A percentile compares a stretch with the other conserved stretches of the same genome.
Evolutionary conservation across 1,140 invertebrate species (phyloP).

Genomic region (Hestina assimilis): DNA sequence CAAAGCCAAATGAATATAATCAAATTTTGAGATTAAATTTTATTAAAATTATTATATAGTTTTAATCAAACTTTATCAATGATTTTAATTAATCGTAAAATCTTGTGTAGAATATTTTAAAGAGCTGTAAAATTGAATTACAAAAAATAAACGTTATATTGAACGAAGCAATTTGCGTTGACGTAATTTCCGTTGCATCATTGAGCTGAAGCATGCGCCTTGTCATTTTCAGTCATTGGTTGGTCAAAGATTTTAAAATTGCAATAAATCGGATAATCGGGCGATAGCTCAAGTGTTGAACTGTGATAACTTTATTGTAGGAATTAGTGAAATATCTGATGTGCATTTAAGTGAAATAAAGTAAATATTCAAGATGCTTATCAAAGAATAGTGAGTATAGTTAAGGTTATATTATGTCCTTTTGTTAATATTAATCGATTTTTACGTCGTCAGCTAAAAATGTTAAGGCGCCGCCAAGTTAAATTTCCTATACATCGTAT

Average conservation of each 20-base stretch:
- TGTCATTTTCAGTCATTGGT: conserved; percentile 74
- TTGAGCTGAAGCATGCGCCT: conserved; percentile 71
- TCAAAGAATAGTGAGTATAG: conserved; percentile 75
- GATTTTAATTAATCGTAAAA: too few species aligned
- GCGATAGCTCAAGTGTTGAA: conserved; percentile 67
- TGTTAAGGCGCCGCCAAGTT: conserved; percentile 1
- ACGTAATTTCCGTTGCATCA: conserved; percentile 76
- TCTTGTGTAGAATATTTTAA: too few species aligned
- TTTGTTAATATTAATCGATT: conserved; percentile 69
- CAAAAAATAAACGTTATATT: conserved; percentile 14
- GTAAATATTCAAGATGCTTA: conserved; percentile 70
- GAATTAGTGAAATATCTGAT: conserved; percentile 71
- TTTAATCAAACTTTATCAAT: too few species aligned
- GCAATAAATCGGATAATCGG: conserved; percentile 68
- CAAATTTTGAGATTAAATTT: too few species aligned
- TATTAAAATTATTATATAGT: too few species aligned
- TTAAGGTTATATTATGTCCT: conserved; percentile 58
- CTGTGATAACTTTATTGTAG: conserved; percentile 70
- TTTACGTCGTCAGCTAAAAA: conserved; percentile 46
- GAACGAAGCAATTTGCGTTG: conserved; percentile 49
- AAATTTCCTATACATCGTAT: conserved; percentile 8
- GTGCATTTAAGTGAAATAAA: conserved; percentile 73
- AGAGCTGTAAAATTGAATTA: not conserved
- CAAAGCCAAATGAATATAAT: too few species aligned
- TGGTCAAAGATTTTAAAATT: conserved; percentile 72